Evolutionary conservation across 1,140 invertebrate species (phyloP).

Genomic region (Drosophila littoralis): DNA sequence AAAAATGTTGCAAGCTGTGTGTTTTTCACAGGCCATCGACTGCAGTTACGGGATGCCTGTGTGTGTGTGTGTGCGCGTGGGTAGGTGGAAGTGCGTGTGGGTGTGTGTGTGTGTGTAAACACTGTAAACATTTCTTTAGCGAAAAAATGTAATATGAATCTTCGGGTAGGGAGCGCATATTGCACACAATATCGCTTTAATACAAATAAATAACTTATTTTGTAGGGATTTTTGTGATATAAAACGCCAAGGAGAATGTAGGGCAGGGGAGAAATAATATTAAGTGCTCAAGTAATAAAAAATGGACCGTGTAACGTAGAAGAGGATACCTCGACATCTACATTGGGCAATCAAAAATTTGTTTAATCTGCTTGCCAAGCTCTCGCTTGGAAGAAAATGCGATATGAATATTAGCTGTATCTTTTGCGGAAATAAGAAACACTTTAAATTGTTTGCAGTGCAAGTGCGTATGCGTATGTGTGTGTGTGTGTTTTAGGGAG

Average conservation of each 20-base stretch:
- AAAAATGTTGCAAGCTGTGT: conserved; percentile 5
- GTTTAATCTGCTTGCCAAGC: background rate
- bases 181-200: background rate
- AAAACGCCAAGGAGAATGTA: no score
- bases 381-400: background rate
- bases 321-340: no score
- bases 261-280: no score
- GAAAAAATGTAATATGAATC: background rate
- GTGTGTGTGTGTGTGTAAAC: background rate
- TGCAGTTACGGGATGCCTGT: conserved; percentile 3
- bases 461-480: conserved; percentile 1
- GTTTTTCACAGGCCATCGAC: background rate
- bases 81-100: no score
- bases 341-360: background rate
- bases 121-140: background rate
- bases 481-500: conserved; percentile 29
- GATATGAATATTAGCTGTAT: no score
- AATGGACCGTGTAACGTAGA: no score
- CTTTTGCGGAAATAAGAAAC: background rate
- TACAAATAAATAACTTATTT: no score
- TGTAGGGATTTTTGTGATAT: no score
- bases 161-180: background rate
- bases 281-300: no score
- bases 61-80: background rate
- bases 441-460: background rate